Conservation (phyloP, 1,140 invertebrate genomes). For the Drosophila tsacasi region DNA sequence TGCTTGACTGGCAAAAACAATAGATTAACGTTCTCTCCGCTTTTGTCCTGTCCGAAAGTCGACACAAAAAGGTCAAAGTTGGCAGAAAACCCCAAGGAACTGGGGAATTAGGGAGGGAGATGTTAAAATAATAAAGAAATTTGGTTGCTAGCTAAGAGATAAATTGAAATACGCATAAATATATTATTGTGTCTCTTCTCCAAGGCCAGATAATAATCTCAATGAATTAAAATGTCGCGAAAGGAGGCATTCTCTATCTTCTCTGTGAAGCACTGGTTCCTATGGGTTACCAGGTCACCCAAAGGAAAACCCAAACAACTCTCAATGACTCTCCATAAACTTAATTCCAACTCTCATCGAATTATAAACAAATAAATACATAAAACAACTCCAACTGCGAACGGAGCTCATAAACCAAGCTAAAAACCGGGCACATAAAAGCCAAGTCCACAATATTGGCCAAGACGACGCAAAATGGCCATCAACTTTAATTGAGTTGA, state of each 20-base stretch:
- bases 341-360: constrained; percentile 59
- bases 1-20: constrained; percentile 70
- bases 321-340: constrained; percentile 40
- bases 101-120: background rate
- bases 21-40: constrained; percentile 67
- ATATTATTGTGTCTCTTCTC: constrained; percentile 17
- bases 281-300: constrained; percentile 26
- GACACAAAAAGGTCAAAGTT: constrained; percentile 50
- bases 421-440: constrained; percentile 64
- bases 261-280: background rate
- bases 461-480: constrained; percentile 71
- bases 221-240: constrained; percentile 13
- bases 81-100: constrained; percentile 6
- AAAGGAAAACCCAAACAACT: background rate
- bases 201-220: constrained; percentile 15
- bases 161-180: constrained; percentile 56
- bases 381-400: constrained; percentile 40
- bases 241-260: background rate
- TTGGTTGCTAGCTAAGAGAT: constrained; percentile 24
- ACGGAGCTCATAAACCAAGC: constrained; percentile 68
- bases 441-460: constrained; percentile 66
- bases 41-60: constrained; percentile 46
- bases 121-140: constrained; percentile 61
- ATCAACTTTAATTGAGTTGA: constrained; percentile 84
- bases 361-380: constrained; percentile 82